These are phyloP conservation scores for Halichondria panicea DNA, from an alignment of 37 sponge, comb jelly and placozoan genomes.

Conservation along the genomic window DNA sequence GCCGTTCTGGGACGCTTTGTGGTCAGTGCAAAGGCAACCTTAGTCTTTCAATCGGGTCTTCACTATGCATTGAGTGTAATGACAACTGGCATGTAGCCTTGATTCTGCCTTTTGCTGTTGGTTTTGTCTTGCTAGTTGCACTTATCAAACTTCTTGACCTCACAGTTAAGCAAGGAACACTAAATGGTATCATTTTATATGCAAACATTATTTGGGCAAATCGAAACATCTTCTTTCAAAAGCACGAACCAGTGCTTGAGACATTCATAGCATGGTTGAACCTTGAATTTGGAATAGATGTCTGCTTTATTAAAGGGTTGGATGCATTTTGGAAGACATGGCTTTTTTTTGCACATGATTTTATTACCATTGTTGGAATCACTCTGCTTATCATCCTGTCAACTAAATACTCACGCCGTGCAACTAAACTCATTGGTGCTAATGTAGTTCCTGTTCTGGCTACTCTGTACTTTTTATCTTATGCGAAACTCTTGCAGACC, in stretches of 20 bases:
- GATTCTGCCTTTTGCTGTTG: not conserved
- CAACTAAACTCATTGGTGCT: not conserved
- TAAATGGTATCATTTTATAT: not conserved
- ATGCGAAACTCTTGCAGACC: not conserved
- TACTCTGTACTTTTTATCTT: not conserved
- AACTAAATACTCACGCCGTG: not conserved
- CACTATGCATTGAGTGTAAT: not conserved
- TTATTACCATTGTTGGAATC: not conserved
- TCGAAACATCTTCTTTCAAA: not conserved
- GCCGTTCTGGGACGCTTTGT: not conserved
- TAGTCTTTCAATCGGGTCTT: not conserved
- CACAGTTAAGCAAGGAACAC: not conserved
- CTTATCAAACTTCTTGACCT: not conserved
- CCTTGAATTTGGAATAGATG: slow-evolving; percentile 1
- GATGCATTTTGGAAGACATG: not conserved
- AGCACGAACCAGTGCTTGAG: not conserved
- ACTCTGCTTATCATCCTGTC: not conserved
- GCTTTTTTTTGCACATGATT: slow-evolving; percentile 3
- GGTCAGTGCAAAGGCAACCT: not conserved
- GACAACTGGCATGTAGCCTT: not conserved
- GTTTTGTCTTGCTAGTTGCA: not conserved
- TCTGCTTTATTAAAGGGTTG: slow-evolving; percentile 1
- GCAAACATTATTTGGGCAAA: not conserved
- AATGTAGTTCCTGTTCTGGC: not conserved
- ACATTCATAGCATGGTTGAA: slow-evolving; percentile 9